Percentiles rank a stretch among this genome's conserved stretches.
These are phyloP conservation scores for Nyctibius grandis DNA, from an alignment of 2,797 vertebrate genomes.

Conservation along the genomic window DNA sequence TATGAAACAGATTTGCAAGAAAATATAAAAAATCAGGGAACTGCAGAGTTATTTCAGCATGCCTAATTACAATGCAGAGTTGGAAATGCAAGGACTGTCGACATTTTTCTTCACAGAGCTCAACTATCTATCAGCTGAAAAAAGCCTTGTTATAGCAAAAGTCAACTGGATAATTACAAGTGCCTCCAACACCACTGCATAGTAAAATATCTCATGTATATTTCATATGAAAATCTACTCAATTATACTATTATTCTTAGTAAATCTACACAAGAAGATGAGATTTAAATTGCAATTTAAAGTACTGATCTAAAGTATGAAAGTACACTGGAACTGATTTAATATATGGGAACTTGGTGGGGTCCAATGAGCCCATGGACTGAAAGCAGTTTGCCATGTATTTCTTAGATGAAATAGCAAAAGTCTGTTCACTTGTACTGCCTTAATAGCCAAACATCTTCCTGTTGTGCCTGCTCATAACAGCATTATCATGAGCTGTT, in stretches of 20 bases:
- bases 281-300: neutral
- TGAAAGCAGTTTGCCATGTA: neutral
- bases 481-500: neutral
- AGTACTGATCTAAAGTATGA: neutral
- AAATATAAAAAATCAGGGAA: constrained; percentile 22
- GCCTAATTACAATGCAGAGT: neutral
- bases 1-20: constrained; percentile 31
- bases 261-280: neutral
- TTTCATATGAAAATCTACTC: neutral
- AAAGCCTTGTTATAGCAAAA: neutral
- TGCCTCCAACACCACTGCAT: neutral
- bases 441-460: neutral
- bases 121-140: neutral
- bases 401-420: neutral
- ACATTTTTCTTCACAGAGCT: neutral
- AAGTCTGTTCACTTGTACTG: neutral
- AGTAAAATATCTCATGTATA: neutral
- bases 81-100: neutral
- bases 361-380: neutral
- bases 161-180: neutral
- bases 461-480: neutral
- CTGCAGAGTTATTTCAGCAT: constrained; percentile 4
- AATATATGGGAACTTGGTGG: neutral
- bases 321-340: neutral
- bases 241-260: neutral